Base-by-base conservation (phyloP, 2,797 vertebrate genomes). In the Botia almorhae region DNA sequence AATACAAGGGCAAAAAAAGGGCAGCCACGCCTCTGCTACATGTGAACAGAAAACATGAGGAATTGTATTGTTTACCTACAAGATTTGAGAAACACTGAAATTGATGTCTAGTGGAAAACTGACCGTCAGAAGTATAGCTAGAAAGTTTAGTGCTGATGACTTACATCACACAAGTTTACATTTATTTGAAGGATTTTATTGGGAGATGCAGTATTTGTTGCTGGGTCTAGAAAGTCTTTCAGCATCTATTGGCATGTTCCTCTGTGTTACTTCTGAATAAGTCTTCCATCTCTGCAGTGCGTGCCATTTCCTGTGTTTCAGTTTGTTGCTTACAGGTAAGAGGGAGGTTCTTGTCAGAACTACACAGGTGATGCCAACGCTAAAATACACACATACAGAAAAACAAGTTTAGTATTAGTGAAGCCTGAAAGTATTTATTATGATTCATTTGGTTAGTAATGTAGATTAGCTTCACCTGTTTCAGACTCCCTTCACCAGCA, bases 291-390 rank as follows among this genome's bases (percentile, higher is more conserved):
- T 4, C 69, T 70, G 50, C 4, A n/a, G 5, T 74, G 26, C 29
- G 16, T 14, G 12, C 56, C 29, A 76, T 72, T 26, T 60, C 76
- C 63, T 87, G 80, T 73, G 87, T 81, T 71, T 85, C 78, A 1
- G 58, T 14, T 21, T 76, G 83, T 60, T 14, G 80, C 12, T 67
- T 87, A 74, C 1, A 58, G 36, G 48, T 82, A 3, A 74, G 17
- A 0, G 64, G 74, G 70, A 60, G 78, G 46, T 82, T 72, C 7
- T 67, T 64, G 1, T 84, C 83, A 53, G 91, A 85, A 1, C 33
- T 77, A 61, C 89, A 91, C 73, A 90, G 82, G 1, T 23, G 39
- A 70, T 4, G 58, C 19, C 87, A 78, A 69, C 86, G 86, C 92
- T 93, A 8, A 43, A 51, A 83, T 70, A 64, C 3, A 1, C 8